Percentiles rank a stretch among this genome's conserved stretches.
phyloP scores from a whole-genome alignment of 2,797 vertebrate species.

The Taeniopygia guttata region DNA sequence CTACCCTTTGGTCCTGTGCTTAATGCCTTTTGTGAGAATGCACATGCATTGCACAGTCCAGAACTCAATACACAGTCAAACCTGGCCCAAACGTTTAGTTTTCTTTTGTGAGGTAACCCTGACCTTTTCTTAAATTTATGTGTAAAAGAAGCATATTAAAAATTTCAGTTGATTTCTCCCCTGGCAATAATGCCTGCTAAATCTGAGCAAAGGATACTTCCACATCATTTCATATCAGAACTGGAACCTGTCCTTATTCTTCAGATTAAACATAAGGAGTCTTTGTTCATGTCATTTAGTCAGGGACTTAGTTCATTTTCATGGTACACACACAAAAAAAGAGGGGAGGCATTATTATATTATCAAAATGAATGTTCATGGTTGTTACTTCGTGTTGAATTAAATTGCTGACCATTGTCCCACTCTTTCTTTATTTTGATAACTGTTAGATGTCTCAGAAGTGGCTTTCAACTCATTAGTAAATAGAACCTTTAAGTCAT shows the following conservation, averaged over 20 bases:
- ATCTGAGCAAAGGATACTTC: neutral
- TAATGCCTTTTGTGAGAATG: neutral
- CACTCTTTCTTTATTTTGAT: neutral
- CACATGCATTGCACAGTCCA: neutral
- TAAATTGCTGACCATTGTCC: neutral
- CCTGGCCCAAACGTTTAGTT: neutral
- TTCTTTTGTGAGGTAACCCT: neutral
- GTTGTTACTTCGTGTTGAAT: neutral
- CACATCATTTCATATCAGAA: neutral
- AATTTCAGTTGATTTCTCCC: neutral
- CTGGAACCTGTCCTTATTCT: neutral
- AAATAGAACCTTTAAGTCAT: constrained; percentile 1
- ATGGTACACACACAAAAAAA: neutral
- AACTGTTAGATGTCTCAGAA: neutral
- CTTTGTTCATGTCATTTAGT: neutral
- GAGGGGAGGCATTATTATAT: neutral
- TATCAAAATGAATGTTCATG: neutral
- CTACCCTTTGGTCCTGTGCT: neutral
- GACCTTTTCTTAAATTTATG: neutral
- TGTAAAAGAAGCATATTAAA: neutral
- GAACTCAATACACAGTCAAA: neutral
- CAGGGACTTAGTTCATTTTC: neutral
- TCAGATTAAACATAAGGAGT: neutral
- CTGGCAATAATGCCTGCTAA: neutral
- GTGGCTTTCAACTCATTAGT: neutral